Conservation (phyloP, 2,888 invertebrate genomes). For the Tanytarsus gracilentus region DNA sequence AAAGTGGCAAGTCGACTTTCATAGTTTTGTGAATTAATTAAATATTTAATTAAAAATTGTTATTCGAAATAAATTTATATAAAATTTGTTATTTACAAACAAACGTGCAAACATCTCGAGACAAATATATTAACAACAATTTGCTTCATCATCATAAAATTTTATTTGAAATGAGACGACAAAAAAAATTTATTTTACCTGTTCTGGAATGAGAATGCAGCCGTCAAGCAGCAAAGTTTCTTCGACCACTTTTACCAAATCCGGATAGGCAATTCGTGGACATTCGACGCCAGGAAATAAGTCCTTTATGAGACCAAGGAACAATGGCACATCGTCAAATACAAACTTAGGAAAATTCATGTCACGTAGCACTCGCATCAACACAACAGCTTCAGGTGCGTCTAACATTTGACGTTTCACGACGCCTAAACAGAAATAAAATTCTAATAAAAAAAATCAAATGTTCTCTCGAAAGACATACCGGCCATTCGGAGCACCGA, state of each 20-base stretch:
- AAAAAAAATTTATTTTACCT: conserved; percentile 45
- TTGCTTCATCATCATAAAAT: no score
- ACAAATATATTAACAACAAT: not conserved
- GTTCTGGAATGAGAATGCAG: conserved; percentile 59
- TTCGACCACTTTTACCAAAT: conserved; percentile 72
- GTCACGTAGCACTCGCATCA: conserved; percentile 84
- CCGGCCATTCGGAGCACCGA: conserved; percentile 87
- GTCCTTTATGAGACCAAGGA: conserved; percentile 75
- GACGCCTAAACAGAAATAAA: no score
- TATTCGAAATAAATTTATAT: no score
- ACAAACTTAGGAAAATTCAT: conserved; percentile 93
- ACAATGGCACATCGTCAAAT: conserved; percentile 82
- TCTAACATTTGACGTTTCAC: conserved; percentile 69
- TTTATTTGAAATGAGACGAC: no score
- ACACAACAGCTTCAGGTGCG: conserved; percentile 73
- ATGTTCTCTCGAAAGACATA: no score
- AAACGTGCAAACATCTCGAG: no score
- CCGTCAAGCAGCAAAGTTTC: conserved; percentile 55
- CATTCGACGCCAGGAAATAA: conserved; percentile 86
- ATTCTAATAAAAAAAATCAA: no score
- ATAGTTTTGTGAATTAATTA: not conserved
- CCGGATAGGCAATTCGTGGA: conserved; percentile 77
- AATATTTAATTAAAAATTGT: no score
- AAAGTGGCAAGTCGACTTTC: not conserved
- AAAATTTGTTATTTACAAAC: no score